Conservation (phyloP, 2,113 vertebrate species). For the Haemorhous mexicanus region DNA sequence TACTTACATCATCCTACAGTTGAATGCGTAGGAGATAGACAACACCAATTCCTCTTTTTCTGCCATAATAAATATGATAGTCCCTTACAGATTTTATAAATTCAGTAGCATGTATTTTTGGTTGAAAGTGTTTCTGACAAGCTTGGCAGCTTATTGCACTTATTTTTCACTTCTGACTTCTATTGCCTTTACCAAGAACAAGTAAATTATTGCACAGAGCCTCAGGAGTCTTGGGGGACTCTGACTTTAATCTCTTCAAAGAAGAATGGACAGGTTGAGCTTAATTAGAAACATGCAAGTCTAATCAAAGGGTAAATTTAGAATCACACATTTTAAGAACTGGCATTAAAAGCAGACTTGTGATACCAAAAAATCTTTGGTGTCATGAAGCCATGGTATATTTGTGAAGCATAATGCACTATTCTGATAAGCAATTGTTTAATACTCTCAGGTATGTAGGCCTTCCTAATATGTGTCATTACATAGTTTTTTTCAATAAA, state of each 20-base stretch:
- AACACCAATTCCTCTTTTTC: background rate
- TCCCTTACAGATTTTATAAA: background rate
- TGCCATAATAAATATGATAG: background rate
- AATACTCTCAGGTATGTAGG: background rate
- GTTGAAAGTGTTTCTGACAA: background rate
- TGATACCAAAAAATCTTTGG: background rate
- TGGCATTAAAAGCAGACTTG: background rate
- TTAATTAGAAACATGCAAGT: background rate
- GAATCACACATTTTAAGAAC: background rate
- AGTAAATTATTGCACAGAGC: background rate
- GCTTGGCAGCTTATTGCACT: background rate
- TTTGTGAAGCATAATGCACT: background rate
- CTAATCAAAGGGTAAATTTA: background rate
- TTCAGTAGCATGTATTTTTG: background rate
- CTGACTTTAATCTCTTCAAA: conserved; percentile 9
- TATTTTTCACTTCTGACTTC: background rate
- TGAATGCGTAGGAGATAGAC: accelerated
- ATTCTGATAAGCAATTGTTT: background rate
- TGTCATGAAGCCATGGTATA: background rate
- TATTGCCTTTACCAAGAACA: background rate
- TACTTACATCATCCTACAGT: background rate
- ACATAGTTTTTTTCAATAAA: background rate
- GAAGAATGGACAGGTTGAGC: background rate
- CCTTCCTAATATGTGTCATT: background rate
- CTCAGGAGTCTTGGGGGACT: background rate